Base-by-base conservation (phyloP, 2,797 vertebrate genomes). In the Sebastes taczanowskii region DNA sequence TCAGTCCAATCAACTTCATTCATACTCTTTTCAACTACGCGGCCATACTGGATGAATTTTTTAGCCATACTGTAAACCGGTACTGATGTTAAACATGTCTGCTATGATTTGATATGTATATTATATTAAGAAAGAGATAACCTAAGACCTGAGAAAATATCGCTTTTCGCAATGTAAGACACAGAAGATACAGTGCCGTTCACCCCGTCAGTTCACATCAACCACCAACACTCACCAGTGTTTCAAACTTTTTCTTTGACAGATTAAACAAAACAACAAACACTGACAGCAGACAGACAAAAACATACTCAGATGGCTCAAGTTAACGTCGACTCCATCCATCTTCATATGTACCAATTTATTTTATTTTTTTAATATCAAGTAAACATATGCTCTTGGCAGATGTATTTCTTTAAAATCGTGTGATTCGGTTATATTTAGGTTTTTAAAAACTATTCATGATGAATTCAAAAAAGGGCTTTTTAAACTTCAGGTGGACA, bases 91-190 rank as follows among this genome's bases (percentile, higher is more conserved):
- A 76, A 90, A 89, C 89, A 86, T 67, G n/a, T 86, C 68, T 86
- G 75, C 85, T 83, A 85, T 82, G 30, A 87, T 83, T 90, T 93
- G 93, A 94, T 94, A 93, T 94, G 91, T 84, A 92, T 90, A 90
- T 92, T 91, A 85, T 92, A 89, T 84, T 89, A 82, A 83, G 83
- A 90, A 87, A 91, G 74, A 89, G 61, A 91, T 81, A 86, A 90
- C 86, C 84, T 82, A 90, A 87, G 84, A 93, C 95, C 95, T 95
- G 95, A 95, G 95, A 94, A 92, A 92, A 95, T 89, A 89, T 91
- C 89, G 82, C 90, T 85, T 88, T 88, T 90, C 86, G 91, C 86
- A 93, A 92, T 85, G 86, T 91, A 90, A 88, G 92, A 93, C 89
- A 92, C 84, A 85, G 83, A 93, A 82, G 83, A 86, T 65, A 76